phyloP scores from a whole-genome alignment of 1,140 invertebrate species.

The Hylaeus volcanicus region DNA sequence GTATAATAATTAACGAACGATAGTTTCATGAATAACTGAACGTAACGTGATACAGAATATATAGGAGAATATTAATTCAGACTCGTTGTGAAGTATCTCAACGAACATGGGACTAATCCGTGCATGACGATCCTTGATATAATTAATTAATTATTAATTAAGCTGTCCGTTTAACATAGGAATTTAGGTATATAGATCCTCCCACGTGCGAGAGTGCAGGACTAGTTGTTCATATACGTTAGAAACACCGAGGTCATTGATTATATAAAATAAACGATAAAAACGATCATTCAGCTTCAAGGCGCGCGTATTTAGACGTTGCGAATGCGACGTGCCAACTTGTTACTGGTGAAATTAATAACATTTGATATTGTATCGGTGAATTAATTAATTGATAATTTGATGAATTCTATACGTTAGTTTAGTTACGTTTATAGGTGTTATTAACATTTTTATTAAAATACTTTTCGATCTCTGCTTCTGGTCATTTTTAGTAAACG shows the following conservation, averaged over 20 bases:
- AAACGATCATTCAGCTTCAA: conserved; percentile 8
- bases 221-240: conserved; percentile 4
- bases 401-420: neutral
- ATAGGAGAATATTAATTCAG: neutral
- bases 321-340: neutral
- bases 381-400: neutral
- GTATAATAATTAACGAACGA: neutral
- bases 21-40: neutral
- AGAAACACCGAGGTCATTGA: conserved; percentile 35
- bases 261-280: conserved; percentile 43
- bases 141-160: conserved; percentile 59
- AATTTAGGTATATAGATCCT: conserved; percentile 55
- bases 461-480: too few species aligned
- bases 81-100: neutral
- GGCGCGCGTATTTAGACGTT: neutral
- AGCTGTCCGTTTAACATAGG: conserved; percentile 40
- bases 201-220: conserved; percentile 27
- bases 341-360: neutral
- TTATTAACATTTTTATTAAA: too few species aligned
- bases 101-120: conserved; percentile 4
- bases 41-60: too few species aligned
- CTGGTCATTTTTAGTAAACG: too few species aligned
- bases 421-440: too few species aligned
- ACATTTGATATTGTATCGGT: neutral
- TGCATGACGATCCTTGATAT: conserved; percentile 41